Conservation (phyloP, 2,888 invertebrate genomes). For the Operophtera brumata region DNA sequence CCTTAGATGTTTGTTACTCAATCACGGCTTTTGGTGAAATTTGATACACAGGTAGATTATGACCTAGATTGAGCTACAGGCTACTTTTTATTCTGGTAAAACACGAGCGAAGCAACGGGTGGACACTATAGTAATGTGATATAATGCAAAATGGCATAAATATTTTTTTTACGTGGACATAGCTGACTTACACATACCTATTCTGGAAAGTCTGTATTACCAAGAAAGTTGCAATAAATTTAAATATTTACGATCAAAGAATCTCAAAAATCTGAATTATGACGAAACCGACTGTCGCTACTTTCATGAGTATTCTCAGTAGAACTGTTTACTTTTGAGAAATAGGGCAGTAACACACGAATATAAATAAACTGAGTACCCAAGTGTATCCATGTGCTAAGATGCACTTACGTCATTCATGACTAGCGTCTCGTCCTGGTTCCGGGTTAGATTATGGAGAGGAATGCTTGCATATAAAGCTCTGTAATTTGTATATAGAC, state of each 20-base stretch:
- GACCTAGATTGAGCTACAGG: too few species aligned
- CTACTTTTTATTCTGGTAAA: too few species aligned
- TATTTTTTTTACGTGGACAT: slow-evolving; percentile 7
- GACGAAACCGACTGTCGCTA: slow-evolving; percentile 28
- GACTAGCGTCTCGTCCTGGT: slow-evolving; percentile 15
- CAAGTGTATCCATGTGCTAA: slow-evolving; percentile 26
- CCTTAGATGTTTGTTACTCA: too few species aligned
- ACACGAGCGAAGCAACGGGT: too few species aligned
- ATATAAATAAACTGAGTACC: slow-evolving; percentile 33
- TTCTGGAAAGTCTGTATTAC: neutral
- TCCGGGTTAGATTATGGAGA: slow-evolving; percentile 9
- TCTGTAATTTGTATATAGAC: neutral
- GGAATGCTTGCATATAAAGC: slow-evolving; percentile 4
- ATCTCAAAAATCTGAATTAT: slow-evolving; percentile 9
- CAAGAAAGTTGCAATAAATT: slow-evolving; percentile 13
- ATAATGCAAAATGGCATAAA: slow-evolving; percentile 12
- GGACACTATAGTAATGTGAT: too few species aligned
- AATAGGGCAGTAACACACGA: slow-evolving; percentile 36
- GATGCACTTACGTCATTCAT: slow-evolving; percentile 38
- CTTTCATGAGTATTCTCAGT: slow-evolving; percentile 29
- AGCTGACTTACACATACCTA: neutral
- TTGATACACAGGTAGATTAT: too few species aligned
- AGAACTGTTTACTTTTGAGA: slow-evolving; percentile 24
- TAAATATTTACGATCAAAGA: slow-evolving; percentile 22
- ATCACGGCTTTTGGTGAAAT: too few species aligned